Conservation (phyloP, 2,888 invertebrate genomes). For the Agriopis aurantiaria region DNA sequence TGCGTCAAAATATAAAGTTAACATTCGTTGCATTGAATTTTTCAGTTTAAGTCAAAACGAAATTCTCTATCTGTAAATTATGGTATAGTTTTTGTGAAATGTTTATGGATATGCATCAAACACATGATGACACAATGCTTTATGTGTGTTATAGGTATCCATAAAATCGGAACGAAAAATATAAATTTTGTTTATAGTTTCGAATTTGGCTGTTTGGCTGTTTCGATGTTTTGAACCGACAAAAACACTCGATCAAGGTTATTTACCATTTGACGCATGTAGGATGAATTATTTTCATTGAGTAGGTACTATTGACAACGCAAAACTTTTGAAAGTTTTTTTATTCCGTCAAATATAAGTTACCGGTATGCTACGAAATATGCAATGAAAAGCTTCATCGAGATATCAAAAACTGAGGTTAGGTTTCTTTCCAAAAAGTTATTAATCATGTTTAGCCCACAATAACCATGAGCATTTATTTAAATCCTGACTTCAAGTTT, state of each 20-base stretch:
- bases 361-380: too few relatives aligned
- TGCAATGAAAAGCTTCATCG: too few relatives aligned
- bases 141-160: constrained; percentile 3
- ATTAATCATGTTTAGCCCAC: too few relatives aligned
- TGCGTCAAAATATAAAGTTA: neutral
- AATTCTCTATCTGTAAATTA: neutral
- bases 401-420: too few relatives aligned
- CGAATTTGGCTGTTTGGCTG: neutral
- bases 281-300: too few relatives aligned
- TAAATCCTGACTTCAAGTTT: too few relatives aligned
- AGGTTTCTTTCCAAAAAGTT: too few relatives aligned
- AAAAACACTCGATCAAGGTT: neutral
- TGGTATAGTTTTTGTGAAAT: constrained; percentile 2
- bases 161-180: neutral
- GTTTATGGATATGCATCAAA: constrained; percentile 16
- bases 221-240: neutral
- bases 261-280: too few relatives aligned
- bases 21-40: neutral
- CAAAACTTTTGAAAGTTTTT: too few relatives aligned
- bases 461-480: too few relatives aligned
- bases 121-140: constrained; percentile 13
- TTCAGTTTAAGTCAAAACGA: constrained; percentile 3
- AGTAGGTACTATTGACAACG: too few relatives aligned
- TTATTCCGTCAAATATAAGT: too few relatives aligned
- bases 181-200: constrained; percentile 1